Evolutionary conservation across 2,888 invertebrate genomes (phyloP), one percentile per base, ranked within the genome.

Genomic region (Eilema griseolum): DNA sequence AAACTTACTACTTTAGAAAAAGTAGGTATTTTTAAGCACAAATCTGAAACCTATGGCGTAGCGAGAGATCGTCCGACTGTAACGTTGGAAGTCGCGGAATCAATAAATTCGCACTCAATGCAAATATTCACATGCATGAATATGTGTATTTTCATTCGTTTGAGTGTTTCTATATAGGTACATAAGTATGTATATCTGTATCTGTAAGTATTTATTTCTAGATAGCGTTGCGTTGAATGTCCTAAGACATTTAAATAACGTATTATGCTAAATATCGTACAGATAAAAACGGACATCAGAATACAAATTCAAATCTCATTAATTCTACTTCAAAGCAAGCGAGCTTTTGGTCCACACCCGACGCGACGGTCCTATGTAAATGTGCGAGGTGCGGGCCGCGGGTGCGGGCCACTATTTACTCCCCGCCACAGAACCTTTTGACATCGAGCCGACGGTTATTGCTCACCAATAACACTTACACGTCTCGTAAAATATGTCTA

Each of bases 401-500:
- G 37, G 37, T 33, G 7, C 37, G 37, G 33, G 33, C 46, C 64
- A n/a, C 46, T 64, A 60, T 64, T 69, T 69, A 64, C 37, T 41
- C 46, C 20, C 20, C 46, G 41, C 69, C 60, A 68, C 41, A 14
- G 24, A 62, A 66, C 65, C 70, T 79, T 70, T 74, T 76, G 76
- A 81, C 71, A 70, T 74, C 69, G 57, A 69, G 57, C 61, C 69
- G 69, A 81, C 66, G 72, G 82, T 80, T 80, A 80, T 74, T 72
- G 67, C 79, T 76, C 67, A 69, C 76, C 71, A 79, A 79, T 81
- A 81, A 74, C 76, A 79, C 74, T 79, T 72, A 73, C 70, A 67
- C 67, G 69, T 66, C 56, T 69, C 60, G 70, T 80, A 74, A 73
- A 81, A 72, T 69, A 76, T 76, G 67, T 72, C 70, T 63, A 59